Evolutionary conservation across 92 coral and sea anemone genomes (phyloP).

Genomic region (Hydrozoanthus gracilis): DNA sequence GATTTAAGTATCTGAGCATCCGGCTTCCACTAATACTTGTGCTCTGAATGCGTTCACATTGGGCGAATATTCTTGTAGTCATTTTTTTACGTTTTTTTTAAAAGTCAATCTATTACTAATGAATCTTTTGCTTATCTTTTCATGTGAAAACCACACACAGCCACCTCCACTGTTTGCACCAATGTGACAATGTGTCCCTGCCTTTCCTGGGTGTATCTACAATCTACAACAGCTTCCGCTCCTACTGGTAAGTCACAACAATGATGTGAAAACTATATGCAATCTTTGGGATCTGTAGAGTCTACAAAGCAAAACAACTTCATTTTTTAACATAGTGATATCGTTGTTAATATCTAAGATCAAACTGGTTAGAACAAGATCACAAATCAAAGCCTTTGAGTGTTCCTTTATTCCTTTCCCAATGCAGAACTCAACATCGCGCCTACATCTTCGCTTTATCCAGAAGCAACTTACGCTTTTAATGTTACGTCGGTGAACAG

Average conservation of each 20-base stretch:
- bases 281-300: neutral
- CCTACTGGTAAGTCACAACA: slow-evolving; percentile 1
- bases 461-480: slow-evolving; percentile 1
- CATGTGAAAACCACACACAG: neutral
- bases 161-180: neutral
- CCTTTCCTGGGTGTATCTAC: slow-evolving; percentile 17
- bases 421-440: slow-evolving; percentile 1
- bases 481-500: neutral
- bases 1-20: too few relatives aligned
- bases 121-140: too few relatives aligned
- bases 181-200: slow-evolving; percentile 20
- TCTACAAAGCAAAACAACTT: neutral
- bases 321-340: neutral
- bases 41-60: too few relatives aligned
- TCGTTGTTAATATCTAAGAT: neutral
- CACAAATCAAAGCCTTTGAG: neutral
- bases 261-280: neutral
- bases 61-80: too few relatives aligned
- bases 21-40: neutral
- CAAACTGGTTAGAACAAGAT: neutral
- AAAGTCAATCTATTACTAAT: too few relatives aligned
- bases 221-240: neutral
- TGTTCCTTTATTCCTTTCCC: neutral
- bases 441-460: neutral
- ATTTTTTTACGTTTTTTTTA: too few relatives aligned